Base-by-base conservation (phyloP, 1,140 invertebrate species). In the Anadara kagoshimensis region DNA sequence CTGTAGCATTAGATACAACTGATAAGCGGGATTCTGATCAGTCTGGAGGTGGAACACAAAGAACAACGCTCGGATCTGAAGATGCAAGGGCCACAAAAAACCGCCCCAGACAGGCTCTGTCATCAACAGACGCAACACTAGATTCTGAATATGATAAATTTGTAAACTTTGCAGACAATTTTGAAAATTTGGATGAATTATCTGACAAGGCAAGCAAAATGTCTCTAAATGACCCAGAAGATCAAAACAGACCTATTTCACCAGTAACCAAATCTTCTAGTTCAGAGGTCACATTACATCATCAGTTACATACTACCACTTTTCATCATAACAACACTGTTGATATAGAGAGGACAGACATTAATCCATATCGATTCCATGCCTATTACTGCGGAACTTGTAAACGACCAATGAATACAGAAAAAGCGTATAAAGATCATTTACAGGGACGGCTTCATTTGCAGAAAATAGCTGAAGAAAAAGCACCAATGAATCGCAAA, bases 351-450 rank as follows among this genome's bases (percentile, higher is more conserved):
- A 36, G 7, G 7, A 3, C 7, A 7, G 29, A 36, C 2, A 7
- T 36, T 36, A 36, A 36, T 36, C 29, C 29, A 2, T 36, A 36
- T 36, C 29, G 29, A 36, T 36, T 36, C 29, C 29, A 5, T 86
- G 69, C 1, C 2, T 63, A 26, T 71, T 80, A 73, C 49, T 86
- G 85, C 53, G 18, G 58, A 14, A 69, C 79, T 3, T 86, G 85
- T 73, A 68, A 81, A 36, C 44, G 59, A 41, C 80, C 73, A 20
- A 80, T 84, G 79, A 82, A 85, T 66, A 80, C 81, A 14, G 70
- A 71, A 58, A 77, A 83, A 49, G 54, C 53, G n/a, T 80, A 76
- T 24, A 66, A 80, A 11, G 61, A 49, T 2, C 83, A 85, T 64
- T 10, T 85, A 14, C 63, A 57, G 58, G 83, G 83, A 11, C 57